Conservation (phyloP, 1,140 invertebrate genomes). For the Leptestheria dahalacensis region DNA sequence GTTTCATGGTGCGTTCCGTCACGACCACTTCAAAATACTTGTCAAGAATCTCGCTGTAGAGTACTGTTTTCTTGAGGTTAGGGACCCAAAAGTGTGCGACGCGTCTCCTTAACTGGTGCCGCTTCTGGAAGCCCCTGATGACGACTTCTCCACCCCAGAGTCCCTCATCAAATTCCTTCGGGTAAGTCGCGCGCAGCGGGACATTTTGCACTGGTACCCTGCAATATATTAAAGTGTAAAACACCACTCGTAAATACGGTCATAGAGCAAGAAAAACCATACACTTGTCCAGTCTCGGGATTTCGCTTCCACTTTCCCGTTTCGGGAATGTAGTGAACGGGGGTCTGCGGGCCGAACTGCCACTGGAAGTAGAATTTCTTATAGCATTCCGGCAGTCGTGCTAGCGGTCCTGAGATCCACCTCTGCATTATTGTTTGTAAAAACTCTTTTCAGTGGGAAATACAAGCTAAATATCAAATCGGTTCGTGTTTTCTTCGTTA, state of each 20-base stretch:
- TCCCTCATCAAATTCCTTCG: constrained; percentile 63
- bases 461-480: no score
- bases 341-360: constrained; percentile 48
- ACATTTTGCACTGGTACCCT: constrained; percentile 38
- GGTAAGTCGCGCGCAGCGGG: constrained; percentile 58
- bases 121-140: constrained; percentile 71
- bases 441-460: neutral
- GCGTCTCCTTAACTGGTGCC: constrained; percentile 36
- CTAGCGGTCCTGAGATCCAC: neutral
- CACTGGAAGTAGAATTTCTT: constrained; percentile 78
- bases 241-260: no score
- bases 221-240: no score
- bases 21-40: constrained; percentile 62
- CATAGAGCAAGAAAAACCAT: constrained; percentile 21
- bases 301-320: constrained; percentile 54
- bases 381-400: constrained; percentile 59
- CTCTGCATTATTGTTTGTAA: neutral
- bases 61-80: constrained; percentile 50
- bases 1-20: constrained; percentile 58
- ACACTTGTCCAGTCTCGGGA: constrained; percentile 53
- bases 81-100: constrained; percentile 80
- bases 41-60: constrained; percentile 87
- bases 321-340: constrained; percentile 73
- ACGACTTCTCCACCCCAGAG: constrained; percentile 96
- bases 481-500: no score